Percentiles rank a stretch among this genome's conserved stretches.
Evolutionary conservation across 2,888 invertebrate genomes (phyloP).

Genomic region (Micoletzkya japonica): DNA sequence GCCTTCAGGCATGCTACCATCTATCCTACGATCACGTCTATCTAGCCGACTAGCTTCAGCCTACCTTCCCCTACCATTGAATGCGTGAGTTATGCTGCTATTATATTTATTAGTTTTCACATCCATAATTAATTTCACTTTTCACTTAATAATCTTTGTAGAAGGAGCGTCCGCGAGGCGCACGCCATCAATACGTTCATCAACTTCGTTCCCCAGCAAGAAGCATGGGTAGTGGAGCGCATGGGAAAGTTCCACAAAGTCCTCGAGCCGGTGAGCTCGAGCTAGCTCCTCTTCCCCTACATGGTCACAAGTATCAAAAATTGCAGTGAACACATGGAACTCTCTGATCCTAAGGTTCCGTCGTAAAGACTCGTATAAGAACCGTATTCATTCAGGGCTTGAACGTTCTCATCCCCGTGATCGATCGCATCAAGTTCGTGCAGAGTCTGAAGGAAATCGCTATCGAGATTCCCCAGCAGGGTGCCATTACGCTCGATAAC

Average conservation of each 20-base stretch:
- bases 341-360: not conserved
- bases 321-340: not conserved
- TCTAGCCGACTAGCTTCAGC: no score
- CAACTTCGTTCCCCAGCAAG: conserved; percentile 98
- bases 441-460: conserved; percentile 98
- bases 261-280: conserved; percentile 76
- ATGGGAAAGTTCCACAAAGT: conserved; percentile 96
- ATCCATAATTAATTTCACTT: no score
- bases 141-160: no score
- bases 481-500: conserved; percentile 96
- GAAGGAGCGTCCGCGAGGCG: conserved; percentile 31
- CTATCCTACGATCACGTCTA: no score
- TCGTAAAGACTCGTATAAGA: not conserved
- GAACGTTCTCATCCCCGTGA: conserved; percentile 85
- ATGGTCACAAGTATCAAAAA: not conserved
- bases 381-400: conserved; percentile 73
- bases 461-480: conserved; percentile 97
- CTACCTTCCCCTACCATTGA: no score
- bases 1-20: no score
- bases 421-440: conserved; percentile 92
- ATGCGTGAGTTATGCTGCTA: no score
- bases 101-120: no score
- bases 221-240: conserved; percentile 95
- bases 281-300: conserved; percentile 8
- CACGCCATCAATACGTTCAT: conserved; percentile 84